phyloP scores from a whole-genome alignment of 1,140 invertebrate genomes.

The Lepidurus arcticus region DNA sequence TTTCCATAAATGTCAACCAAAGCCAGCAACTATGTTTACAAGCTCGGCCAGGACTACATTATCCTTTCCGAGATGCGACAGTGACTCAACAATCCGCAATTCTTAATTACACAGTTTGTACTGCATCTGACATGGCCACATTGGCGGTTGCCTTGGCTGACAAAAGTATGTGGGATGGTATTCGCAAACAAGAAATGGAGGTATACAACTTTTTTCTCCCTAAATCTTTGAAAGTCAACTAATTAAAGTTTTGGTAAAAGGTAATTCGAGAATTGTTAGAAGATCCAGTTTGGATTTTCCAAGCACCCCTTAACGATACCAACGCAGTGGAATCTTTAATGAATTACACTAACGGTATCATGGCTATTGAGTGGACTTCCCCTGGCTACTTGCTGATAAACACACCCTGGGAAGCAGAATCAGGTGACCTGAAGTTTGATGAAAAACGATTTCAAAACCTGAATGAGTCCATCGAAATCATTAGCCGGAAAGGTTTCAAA shows the following conservation, averaged over 20 bases:
- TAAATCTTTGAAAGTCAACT: background rate
- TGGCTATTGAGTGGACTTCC: slow-evolving; percentile 52
- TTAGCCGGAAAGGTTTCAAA: slow-evolving; percentile 74
- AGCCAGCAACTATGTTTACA: slow-evolving; percentile 60
- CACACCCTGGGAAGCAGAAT: slow-evolving; percentile 74
- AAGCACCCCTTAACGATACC: slow-evolving; percentile 52
- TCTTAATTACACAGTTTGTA: slow-evolving; percentile 79
- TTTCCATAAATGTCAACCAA: slow-evolving; percentile 61
- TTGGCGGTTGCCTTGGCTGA: slow-evolving; percentile 66
- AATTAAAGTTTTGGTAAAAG: slow-evolving; percentile 39
- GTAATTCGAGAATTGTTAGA: slow-evolving; percentile 66
- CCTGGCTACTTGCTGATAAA: slow-evolving; percentile 66
- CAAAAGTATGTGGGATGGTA: slow-evolving; percentile 70
- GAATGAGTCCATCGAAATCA: slow-evolving; percentile 68
- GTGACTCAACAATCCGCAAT: slow-evolving; percentile 46
- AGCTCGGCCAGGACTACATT: slow-evolving; percentile 47
- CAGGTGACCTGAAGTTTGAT: slow-evolving; percentile 72
- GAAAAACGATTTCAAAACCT: slow-evolving; percentile 59
- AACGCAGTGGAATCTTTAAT: slow-evolving; percentile 59
- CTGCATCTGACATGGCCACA: slow-evolving; percentile 65
- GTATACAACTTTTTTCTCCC: background rate
- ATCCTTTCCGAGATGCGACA: background rate
- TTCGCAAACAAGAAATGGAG: slow-evolving; percentile 65
- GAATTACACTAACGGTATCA: slow-evolving; percentile 75
- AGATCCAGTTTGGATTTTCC: slow-evolving; percentile 78